Evolutionary conservation across 2,113 vertebrate species (phyloP), one percentile per base, ranked within the genome.

Genomic region (Illadopsis cleaveri): DNA sequence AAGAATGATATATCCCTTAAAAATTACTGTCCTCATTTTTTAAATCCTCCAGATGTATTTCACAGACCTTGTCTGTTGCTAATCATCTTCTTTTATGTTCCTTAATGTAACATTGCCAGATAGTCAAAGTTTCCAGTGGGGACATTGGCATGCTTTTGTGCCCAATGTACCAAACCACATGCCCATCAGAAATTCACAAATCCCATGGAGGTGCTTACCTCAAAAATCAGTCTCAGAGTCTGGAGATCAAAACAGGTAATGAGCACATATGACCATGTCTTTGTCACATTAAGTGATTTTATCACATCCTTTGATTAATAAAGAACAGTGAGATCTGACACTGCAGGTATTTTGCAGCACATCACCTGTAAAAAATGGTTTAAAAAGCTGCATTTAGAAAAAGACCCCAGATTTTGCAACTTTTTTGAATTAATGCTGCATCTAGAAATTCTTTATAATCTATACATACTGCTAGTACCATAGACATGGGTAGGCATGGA

Each of bases 41-140:
- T 82, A 77, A 96, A 48, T 38, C 27, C 19, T 47, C 31, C 54
- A 86, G 40, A 69, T 42, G 6, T 24, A 77, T 86, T 93, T 90
- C 44, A 86, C 11, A 75, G 42, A 71, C 7, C 8, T n/a, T 38
- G 16, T 30, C 54, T 45, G 16, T 44, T 45, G 11, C n/a, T 60
- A 47, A n/a, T 16, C 15, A 56, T 15, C 40, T 30, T 33, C 18
- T 82, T 76, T 85, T 38, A 54, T 24, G 17, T 62, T 81, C 19
- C 42, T 93, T 70, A 65, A 61, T 33, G 13, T 22, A 88, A 57
- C 50, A 53, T 2, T 69, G 12, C 11, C n/a, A 61, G 25, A 53
- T 5, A 88, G 22, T 21, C 64, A 83, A 77, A 75, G 37, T 18
- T 40, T 57, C 57, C 1, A 3, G 17, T 9, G 37, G 15, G 9